These are phyloP conservation scores for Gymnorhina tibicen DNA, from an alignment of 2,113 vertebrate species.

Conservation along the genomic window DNA sequence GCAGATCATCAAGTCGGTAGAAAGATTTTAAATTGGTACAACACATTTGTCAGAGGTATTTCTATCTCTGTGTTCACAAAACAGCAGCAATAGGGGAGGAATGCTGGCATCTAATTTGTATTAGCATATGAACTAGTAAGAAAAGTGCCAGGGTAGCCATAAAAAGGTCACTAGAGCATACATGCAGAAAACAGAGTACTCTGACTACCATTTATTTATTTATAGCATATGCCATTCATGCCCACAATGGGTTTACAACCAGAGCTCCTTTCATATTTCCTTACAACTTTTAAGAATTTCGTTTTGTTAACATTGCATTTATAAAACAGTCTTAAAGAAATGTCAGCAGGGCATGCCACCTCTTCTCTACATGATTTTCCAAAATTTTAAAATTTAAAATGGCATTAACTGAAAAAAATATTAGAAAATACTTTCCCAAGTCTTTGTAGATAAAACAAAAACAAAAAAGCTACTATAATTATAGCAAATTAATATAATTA, in stretches of 20 bases:
- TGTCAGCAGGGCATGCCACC: not conserved
- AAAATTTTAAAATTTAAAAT: not conserved
- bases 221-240: not conserved
- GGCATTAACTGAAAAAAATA: not conserved
- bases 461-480: not conserved
- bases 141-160: not conserved
- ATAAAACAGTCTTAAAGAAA: not conserved
- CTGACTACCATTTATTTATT: not conserved
- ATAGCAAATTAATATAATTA: not conserved
- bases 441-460: not conserved
- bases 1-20: not conserved
- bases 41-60: not conserved
- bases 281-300: not conserved
- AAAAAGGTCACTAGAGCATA: not conserved
- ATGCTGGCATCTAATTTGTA: not conserved
- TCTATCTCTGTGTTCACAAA: not conserved
- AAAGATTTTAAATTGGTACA: not conserved
- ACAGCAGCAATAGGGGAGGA: not conserved
- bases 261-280: not conserved
- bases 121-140: not conserved
- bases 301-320: not conserved
- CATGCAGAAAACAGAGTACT: not conserved
- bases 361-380: not conserved
- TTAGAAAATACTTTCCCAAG: not conserved
- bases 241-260: not conserved